These are phyloP conservation scores for Nomada lathburiana DNA, from an alignment of 2,888 invertebrate genomes.

Conservation along the genomic window DNA sequence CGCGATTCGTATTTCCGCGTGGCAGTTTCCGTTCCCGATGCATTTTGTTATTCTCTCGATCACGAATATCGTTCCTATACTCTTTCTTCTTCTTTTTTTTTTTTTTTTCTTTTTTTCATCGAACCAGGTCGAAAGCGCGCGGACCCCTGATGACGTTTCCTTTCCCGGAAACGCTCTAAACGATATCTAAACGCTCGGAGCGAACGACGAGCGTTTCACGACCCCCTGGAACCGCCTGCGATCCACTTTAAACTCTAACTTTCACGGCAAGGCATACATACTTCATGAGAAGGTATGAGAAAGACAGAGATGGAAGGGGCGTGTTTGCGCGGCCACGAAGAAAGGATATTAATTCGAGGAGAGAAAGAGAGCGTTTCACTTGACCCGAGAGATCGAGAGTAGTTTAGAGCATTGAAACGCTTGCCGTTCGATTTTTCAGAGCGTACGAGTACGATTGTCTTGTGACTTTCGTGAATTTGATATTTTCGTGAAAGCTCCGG, in stretches of 20 bases:
- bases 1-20: neutral
- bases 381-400: constrained; percentile 5
- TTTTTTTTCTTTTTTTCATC: neutral
- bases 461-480: neutral
- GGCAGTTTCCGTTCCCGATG: neutral
- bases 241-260: constrained; percentile 61
- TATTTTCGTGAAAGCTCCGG: too few relatives aligned
- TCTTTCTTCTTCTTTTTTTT: too few relatives aligned
- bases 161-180: too few relatives aligned
- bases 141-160: constrained; percentile 1
- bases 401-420: constrained; percentile 19
- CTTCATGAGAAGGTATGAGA: constrained; percentile 51
- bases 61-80: too few relatives aligned
- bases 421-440: neutral
- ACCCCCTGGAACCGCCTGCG: constrained; percentile 52
- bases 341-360: constrained; percentile 55
- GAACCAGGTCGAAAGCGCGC: constrained; percentile 35
- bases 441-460: neutral
- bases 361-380: constrained; percentile 38
- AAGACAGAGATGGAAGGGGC: constrained; percentile 34
- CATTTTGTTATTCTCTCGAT: neutral
- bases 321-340: constrained; percentile 31
- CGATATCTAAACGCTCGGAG: constrained; percentile 19
- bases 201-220: constrained; percentile 41
- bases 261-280: constrained; percentile 54